Evolutionary conservation across 2,888 invertebrate species (phyloP).

Genomic region (Zele albiditarsus): DNA sequence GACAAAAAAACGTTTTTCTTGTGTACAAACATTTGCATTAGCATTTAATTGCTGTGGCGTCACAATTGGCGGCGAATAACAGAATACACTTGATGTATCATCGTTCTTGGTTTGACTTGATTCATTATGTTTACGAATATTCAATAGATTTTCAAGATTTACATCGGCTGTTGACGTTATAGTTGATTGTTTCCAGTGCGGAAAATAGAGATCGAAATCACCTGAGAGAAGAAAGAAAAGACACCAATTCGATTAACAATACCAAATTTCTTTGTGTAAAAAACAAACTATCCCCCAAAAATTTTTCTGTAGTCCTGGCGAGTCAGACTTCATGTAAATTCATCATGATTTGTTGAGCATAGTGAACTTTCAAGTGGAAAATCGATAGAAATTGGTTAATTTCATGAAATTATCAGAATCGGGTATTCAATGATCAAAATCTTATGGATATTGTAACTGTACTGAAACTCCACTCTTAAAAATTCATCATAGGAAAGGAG

Average conservation of each 20-base stretch:
- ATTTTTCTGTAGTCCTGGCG: too few species aligned
- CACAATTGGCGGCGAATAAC: constrained; percentile 65
- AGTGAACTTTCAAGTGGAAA: too few species aligned
- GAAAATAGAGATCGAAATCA: constrained; percentile 49
- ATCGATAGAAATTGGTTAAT: too few species aligned
- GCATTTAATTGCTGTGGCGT: constrained; percentile 46
- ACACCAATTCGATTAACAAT: background rate
- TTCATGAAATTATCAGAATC: too few species aligned
- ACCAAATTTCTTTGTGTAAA: too few species aligned
- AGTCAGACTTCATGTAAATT: too few species aligned
- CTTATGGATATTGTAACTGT: too few species aligned
- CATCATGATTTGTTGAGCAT: too few species aligned
- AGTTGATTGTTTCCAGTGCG: constrained; percentile 43
- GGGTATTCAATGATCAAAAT: too few species aligned
- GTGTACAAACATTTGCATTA: constrained; percentile 49
- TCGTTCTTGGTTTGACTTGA: constrained; percentile 60
- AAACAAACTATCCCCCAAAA: too few species aligned
- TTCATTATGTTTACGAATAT: constrained; percentile 49
- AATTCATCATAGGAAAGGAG: too few species aligned
- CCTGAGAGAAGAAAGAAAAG: constrained; percentile 31
- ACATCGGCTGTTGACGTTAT: background rate
- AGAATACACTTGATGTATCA: constrained; percentile 66
- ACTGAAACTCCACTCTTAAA: too few species aligned
- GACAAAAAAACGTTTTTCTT: constrained; percentile 55
- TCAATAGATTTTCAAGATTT: constrained; percentile 59